Base-by-base conservation (phyloP, 2,888 invertebrate genomes). In the Atrina japonica region DNA sequence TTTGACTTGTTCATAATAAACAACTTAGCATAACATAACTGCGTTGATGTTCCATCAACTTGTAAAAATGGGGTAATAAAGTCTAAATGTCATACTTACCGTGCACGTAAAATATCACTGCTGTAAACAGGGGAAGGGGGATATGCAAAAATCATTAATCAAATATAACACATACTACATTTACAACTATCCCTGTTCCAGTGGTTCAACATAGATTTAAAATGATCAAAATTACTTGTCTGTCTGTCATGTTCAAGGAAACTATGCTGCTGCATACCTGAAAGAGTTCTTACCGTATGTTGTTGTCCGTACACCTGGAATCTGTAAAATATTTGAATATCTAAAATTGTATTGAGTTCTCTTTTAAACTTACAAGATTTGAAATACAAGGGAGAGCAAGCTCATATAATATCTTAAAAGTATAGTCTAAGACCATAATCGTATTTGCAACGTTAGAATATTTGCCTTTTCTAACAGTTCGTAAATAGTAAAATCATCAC, bases 361-460 rank as follows among this genome's bases (percentile, higher is more conserved):
- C 25, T 43, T 5, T 27, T 59, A 41, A 5, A 27, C 23, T 14
- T 23, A 6, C 21, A 59, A 25, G 16, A 23, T n/a, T 9, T 3
- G 21, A 43, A 45, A 43, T 25, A 59, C 25, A 45, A 5, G 45
- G 59, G 27, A 50, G 30, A 16, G 49, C 35, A 16, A 63, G 16
- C 3, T 52, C 49, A 53, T 64, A 25, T 27, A 63, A 64, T 18
- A 70, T 67, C 35, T 49, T 67, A 63, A 50, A 66, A 41, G 58
- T 67, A 58, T 47, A 9, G 66, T 64, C 66, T 66, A 66, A 35
- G 49, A 49, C 23, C 66, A 45, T 35, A 60, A 29, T 30, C 66
- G 29, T 47, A 66, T 40, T 21, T 70, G 30, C 47, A 55, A 23
- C n/a, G 49, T 47, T 1, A 63, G 61, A 16, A 64, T 27, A 16